Base-by-base conservation (phyloP, 2,888 invertebrate species). In the Drosophila percnosoma region DNA sequence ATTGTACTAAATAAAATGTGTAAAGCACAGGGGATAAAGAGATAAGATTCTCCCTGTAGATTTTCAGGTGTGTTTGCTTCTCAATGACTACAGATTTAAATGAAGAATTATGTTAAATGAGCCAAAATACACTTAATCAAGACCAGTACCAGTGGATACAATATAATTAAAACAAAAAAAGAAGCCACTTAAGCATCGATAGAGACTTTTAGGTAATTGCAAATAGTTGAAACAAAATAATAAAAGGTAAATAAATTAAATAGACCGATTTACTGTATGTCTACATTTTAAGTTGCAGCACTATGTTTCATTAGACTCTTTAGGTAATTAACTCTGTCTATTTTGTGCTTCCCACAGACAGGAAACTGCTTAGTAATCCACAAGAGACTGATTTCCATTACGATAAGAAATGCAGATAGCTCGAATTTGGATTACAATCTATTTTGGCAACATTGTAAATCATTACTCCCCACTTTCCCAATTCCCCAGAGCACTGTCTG, bases 371-470 rank as follows among this genome's bases (percentile, higher is more conserved):
- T 54, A 58, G 74, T 74, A 67, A 70, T 79, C 60, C 66, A n/a
- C 36, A 58, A 48, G 55, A 66, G 70, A 38, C 21, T 57, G 79
- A 68, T 64, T 84, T 75, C 65, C 75, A 83, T 81, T 87, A 72
- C 38, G 80, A 78, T 78, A 78, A 76, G 60, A 68, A 60, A 76
- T 72, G 63, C 60, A 79, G 71, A 84, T 85, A 83, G 76, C 79
- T 69, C 66, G 63, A 71, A 76, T 75, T 71, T 49, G 75, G 59
- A 80, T 78, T 75, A 71, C 78, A 83, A 75, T 83, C 89, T 86
- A 86, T 87, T 88, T 80, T 68, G 73, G 65, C 77, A 68, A 70
- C 81, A 83, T 80, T 86, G 87, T 83, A 81, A 89, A 89, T 87
- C 87, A 89, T 89, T 89, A 83, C 73, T 72, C 65, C 68, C 65